Evolutionary conservation across 2,797 vertebrate species (phyloP), one percentile per base, ranked within the genome.

Genomic region (Cuculus canorus): DNA sequence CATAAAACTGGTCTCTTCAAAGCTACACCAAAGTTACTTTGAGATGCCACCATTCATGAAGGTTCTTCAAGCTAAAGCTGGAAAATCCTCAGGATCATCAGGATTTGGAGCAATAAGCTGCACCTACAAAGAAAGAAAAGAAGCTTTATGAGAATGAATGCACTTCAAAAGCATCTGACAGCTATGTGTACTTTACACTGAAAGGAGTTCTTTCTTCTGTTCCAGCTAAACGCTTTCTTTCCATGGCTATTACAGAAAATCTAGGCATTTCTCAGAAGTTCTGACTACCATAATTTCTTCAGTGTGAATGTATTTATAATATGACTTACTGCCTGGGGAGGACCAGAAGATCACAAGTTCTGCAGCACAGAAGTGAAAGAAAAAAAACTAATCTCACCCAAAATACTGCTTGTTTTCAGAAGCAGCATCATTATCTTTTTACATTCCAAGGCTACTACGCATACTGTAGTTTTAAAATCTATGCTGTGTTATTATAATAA

Each of bases 11-110:
- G 88, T 86, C 59, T 96, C 81, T 91, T 86, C 56, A 59, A 21
- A 80, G 89, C 59, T 90, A 54, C 9, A 18, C 32, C 33, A 52
- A 53, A 39, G 39, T 13, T 24, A 79, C 47, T 87, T 50, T 37
- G 60, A 60, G 56, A 75, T 45, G 84, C 52, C 65, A 61, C 54
- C 64, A 80, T 61, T 83, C 27, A 19, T 5, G 2, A 68, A 2
- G 5, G 60, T 45, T 88, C 70, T 84, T 98, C 93, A 98, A 17
- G 95, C 94, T 94, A 98, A 96, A 61, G 98, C 98, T 1, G 98
- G 98, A 82, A 98, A 98, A 85, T 98, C 97, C 68, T 98, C 98
- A 13, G 97, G 98, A 85, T 98, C 98, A 86, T 98, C 97, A 2
- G 98, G 98, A 87, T 98, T 98, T 86, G 98, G 98, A 96, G 97